These are phyloP conservation scores for Ptilonorhynchus violaceus DNA, from an alignment of 2,113 vertebrate genomes.

Conservation along the genomic window DNA sequence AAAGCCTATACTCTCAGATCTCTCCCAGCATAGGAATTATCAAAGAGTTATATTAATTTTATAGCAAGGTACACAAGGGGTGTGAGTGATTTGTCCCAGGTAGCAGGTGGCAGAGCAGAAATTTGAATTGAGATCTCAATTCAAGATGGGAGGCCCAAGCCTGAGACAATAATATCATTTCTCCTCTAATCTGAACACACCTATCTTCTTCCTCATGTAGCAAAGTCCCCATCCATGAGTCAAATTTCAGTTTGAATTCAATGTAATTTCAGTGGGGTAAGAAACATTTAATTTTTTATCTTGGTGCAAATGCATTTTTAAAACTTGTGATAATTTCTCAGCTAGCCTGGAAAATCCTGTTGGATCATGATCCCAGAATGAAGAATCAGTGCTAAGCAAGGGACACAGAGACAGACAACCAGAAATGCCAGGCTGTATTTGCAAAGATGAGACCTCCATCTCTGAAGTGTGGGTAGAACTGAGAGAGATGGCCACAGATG, in stretches of 20 bases:
- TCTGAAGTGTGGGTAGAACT: not conserved
- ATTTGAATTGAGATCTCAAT: not conserved
- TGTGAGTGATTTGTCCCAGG: not conserved
- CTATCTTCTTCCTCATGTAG: not conserved
- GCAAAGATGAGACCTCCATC: not conserved
- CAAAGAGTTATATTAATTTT: not conserved
- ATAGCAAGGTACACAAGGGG: not conserved
- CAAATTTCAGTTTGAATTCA: not conserved
- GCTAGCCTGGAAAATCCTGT: not conserved
- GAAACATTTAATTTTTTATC: not conserved
- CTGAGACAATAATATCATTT: not conserved
- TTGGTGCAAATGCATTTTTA: not conserved
- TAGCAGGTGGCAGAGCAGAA: not conserved
- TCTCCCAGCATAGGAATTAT: not conserved
- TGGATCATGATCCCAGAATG: not conserved
- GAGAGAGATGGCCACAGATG: not conserved
- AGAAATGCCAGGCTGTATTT: not conserved
- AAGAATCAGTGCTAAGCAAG: not conserved
- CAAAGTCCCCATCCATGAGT: not conserved
- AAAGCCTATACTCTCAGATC: not conserved
- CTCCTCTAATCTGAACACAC: not conserved
- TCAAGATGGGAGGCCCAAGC: not conserved
- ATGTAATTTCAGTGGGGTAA: not conserved
- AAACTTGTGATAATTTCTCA: not conserved
- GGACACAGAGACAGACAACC: not conserved